These are phyloP conservation scores for Xestia rhomboidea DNA, from an alignment of 2,888 invertebrate species.

Conservation along the genomic window DNA sequence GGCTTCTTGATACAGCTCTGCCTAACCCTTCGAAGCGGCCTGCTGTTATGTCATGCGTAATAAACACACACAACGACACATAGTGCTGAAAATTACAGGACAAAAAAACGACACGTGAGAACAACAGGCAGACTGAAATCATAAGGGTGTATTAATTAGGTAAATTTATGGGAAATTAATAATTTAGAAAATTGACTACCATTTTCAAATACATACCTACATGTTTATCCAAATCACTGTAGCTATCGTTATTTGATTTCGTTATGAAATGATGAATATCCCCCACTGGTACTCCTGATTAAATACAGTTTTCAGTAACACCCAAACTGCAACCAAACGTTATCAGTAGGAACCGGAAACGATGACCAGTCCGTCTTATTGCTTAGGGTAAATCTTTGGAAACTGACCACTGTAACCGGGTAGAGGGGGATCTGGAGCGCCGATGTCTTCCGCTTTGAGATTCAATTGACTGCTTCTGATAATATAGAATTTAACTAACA, in stretches of 20 bases:
- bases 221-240: not conserved
- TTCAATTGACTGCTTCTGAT: conserved; percentile 42
- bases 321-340: not conserved
- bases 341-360: conserved; percentile 39
- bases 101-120: not conserved
- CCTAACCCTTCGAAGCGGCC: too few relatives aligned
- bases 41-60: not conserved
- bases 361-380: conserved; percentile 38
- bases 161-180: not conserved
- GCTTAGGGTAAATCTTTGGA: conserved; percentile 45
- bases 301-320: not conserved
- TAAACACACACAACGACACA: not conserved
- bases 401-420: conserved; percentile 26
- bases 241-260: not conserved
- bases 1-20: not conserved
- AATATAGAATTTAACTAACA: conserved; percentile 16
- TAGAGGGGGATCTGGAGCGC: not conserved
- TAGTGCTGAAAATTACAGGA: conserved; percentile 1
- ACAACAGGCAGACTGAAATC: not conserved
- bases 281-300: not conserved
- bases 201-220: not conserved
- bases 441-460: conserved; percentile 26
- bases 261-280: not conserved
- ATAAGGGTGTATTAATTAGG: not conserved
- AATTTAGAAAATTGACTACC: not conserved